Conservation (phyloP, 2,797 vertebrate species). For the Lycodopsis pacificus region DNA sequence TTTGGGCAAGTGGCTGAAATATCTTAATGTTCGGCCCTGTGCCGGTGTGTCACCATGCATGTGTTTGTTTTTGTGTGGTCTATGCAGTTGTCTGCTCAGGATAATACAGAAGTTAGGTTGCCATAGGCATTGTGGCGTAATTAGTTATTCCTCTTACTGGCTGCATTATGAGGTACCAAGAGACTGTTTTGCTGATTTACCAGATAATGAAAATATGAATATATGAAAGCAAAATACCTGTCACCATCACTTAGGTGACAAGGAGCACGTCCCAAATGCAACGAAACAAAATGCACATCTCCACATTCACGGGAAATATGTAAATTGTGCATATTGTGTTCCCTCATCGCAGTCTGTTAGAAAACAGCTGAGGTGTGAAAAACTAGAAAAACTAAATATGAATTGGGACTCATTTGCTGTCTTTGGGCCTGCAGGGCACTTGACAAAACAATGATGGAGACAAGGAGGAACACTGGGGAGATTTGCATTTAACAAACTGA, state of each 20-base stretch:
- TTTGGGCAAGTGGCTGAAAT: too few relatives aligned
- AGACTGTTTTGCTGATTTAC: conserved; percentile 67
- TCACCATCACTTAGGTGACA: conserved; percentile 65
- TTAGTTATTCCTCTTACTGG: conserved; percentile 38
- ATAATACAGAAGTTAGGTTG: conserved; percentile 49
- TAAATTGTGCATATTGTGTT: conserved; percentile 65
- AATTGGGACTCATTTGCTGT: conserved; percentile 79
- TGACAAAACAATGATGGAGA: conserved; percentile 85
- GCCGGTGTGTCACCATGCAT: conserved; percentile 16
- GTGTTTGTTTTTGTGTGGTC: conserved; percentile 33
- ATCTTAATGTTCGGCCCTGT: not conserved
- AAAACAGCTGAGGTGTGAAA: conserved; percentile 80
- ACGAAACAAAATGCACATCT: conserved; percentile 55
- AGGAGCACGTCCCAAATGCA: conserved; percentile 45
- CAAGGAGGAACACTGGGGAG: conserved; percentile 74
- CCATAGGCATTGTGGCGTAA: conserved; percentile 39
- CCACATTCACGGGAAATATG: conserved; percentile 63
- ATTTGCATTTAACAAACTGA: conserved; percentile 87
- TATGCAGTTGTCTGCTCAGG: conserved; percentile 25
- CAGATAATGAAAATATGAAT: conserved; percentile 52
- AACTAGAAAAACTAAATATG: conserved; percentile 65
- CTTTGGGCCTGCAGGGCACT: conserved; percentile 80
- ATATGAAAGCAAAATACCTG: conserved; percentile 65
- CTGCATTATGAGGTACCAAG: conserved; percentile 47
- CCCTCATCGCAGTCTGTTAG: conserved; percentile 50